These are phyloP conservation scores for Scaptomyza tumidula DNA, from an alignment of 2,888 invertebrate species.

Conservation along the genomic window DNA sequence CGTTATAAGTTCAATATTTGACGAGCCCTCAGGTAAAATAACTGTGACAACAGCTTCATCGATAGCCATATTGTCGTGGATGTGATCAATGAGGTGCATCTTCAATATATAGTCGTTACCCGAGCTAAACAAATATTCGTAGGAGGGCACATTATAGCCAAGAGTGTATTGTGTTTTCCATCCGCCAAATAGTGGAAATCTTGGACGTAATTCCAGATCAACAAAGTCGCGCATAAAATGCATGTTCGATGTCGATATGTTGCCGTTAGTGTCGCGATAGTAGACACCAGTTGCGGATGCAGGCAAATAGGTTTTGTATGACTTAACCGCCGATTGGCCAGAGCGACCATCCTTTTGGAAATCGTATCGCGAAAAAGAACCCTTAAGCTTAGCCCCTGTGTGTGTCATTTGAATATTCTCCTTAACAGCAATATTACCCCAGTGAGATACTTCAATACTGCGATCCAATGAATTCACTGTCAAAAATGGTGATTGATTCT, in stretches of 20 bases:
- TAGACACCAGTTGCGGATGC: slow-evolving; percentile 98
- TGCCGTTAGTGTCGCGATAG: slow-evolving; percentile 98
- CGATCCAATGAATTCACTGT: slow-evolving; percentile 95
- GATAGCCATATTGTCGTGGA: slow-evolving; percentile 98
- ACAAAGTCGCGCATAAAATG: slow-evolving; percentile 94
- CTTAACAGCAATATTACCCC: slow-evolving; percentile 99
- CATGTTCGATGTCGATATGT: slow-evolving; percentile 98
- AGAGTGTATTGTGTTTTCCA: slow-evolving; percentile 99
- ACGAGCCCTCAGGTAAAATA: slow-evolving; percentile 96
- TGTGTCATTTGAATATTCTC: slow-evolving; percentile 96
- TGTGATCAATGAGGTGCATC: slow-evolving; percentile 97
- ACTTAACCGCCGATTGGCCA: slow-evolving; percentile 94
- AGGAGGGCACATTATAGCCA: slow-evolving; percentile 98
- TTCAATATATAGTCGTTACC: slow-evolving; percentile 93
- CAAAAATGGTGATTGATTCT: slow-evolving; percentile 98
- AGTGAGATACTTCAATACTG: slow-evolving; percentile 97
- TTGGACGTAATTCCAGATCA: slow-evolving; percentile 96
- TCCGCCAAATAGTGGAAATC: slow-evolving; percentile 99
- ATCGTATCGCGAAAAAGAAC: slow-evolving; percentile 98
- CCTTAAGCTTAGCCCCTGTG: slow-evolving; percentile 96
- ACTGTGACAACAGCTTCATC: slow-evolving; percentile 95
- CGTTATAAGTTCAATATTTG: slow-evolving; percentile 91
- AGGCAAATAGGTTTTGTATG: slow-evolving; percentile 93
- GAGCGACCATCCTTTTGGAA: slow-evolving; percentile 96
- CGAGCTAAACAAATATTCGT: slow-evolving; percentile 95